Evolutionary conservation across 1,140 invertebrate genomes (phyloP).

Genomic region (Drosophila sp.): DNA sequence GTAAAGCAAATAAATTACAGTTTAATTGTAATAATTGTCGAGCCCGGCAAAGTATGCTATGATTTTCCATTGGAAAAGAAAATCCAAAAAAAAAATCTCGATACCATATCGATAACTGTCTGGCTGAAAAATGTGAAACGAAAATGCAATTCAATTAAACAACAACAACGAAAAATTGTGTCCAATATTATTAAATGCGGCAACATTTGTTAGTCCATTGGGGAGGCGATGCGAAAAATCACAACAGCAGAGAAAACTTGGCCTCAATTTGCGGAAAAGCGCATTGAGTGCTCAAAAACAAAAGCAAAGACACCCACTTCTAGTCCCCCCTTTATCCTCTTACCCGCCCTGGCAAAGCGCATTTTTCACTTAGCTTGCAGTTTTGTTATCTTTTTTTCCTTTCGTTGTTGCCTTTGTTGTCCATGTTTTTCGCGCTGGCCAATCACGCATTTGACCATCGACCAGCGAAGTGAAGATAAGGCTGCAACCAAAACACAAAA

Average conservation of each 20-base stretch:
- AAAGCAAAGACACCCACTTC: slow-evolving; percentile 17
- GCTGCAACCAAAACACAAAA: slow-evolving; percentile 19
- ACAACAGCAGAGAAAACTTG: slow-evolving; percentile 47
- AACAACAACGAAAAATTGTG: slow-evolving; percentile 58
- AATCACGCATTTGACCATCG: slow-evolving; percentile 71
- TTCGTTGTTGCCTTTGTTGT: slow-evolving; percentile 18
- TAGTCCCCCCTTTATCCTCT: slow-evolving; percentile 15
- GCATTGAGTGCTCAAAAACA: slow-evolving; percentile 56
- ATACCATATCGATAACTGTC: slow-evolving; percentile 52
- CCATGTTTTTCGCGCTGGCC: slow-evolving; percentile 55
- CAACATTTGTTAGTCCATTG: slow-evolving; percentile 49
- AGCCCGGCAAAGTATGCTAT: slow-evolving; percentile 14
- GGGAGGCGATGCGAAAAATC: slow-evolving; percentile 48
- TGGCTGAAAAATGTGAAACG: slow-evolving; percentile 38
- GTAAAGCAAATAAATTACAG: slow-evolving; percentile 16
- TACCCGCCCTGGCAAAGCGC: slow-evolving; percentile 41
- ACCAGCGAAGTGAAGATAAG: slow-evolving; percentile 47
- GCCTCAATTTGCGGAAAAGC: slow-evolving; percentile 47
- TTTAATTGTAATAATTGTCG: slow-evolving; percentile 30
- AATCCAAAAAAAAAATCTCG: neutral
- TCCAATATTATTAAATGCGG: slow-evolving; percentile 47
- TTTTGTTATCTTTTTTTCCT: slow-evolving; percentile 40
- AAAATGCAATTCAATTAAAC: slow-evolving; percentile 61
- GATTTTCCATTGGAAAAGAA: slow-evolving; percentile 4
- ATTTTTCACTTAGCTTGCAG: slow-evolving; percentile 53